phyloP scores from a whole-genome alignment of 1,140 invertebrate species.

The Drosophila lowei region DNA sequence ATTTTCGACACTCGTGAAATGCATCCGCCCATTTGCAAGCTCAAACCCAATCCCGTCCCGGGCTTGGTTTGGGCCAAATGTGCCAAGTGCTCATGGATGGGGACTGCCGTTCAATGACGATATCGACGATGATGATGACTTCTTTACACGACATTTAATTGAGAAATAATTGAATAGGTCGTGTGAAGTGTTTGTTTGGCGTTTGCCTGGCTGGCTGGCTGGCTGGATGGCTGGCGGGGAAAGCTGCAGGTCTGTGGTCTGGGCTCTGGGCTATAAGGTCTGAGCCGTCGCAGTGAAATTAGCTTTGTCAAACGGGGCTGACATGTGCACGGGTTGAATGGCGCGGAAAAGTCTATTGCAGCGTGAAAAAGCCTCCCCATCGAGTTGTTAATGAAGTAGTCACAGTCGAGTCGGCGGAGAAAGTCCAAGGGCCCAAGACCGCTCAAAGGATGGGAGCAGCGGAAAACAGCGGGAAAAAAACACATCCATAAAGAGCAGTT shows the following conservation, averaged over 20 bases:
- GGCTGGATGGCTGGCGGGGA: constrained; percentile 3
- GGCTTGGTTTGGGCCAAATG: constrained; percentile 40
- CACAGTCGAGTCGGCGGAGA: constrained; percentile 71
- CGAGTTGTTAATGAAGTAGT: constrained; percentile 77
- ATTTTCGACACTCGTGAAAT: constrained; percentile 20
- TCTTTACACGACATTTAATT: constrained; percentile 79
- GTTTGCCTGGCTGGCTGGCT: constrained; percentile 46
- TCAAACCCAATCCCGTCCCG: no score
- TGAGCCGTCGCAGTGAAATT: constrained; percentile 56
- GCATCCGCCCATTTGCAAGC: constrained; percentile 13
- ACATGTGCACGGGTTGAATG: constrained; percentile 65
- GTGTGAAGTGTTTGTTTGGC: constrained; percentile 79
- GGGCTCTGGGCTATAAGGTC: not conserved
- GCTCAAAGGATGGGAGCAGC: constrained; percentile 51
- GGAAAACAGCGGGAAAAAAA: constrained; percentile 10
- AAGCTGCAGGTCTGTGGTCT: constrained; percentile 20
- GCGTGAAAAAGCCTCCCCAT: constrained; percentile 67
- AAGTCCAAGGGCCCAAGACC: constrained; percentile 48
- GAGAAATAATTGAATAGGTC: constrained; percentile 82
- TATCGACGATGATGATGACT: constrained; percentile 56
- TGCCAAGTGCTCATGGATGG: constrained; percentile 60
- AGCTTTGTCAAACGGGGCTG: constrained; percentile 74
- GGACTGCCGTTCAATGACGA: constrained; percentile 5
- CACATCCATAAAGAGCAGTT: constrained; percentile 39
- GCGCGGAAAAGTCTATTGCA: constrained; percentile 70